These are phyloP conservation scores for Deroplatys truncata DNA, from an alignment of 2,888 invertebrate genomes.

Conservation along the genomic window DNA sequence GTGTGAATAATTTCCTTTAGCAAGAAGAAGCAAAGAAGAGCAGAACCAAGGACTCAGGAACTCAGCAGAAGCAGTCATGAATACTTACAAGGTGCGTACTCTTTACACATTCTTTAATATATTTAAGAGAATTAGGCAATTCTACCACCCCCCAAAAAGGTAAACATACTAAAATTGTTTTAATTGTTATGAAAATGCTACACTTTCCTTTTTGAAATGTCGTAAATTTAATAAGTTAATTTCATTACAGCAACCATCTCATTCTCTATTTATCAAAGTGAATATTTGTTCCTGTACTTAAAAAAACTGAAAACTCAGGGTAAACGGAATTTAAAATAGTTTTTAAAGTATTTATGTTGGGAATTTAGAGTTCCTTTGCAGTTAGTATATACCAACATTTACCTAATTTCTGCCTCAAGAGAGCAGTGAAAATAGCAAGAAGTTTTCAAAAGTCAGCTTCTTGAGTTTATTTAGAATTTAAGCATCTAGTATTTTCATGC, in stretches of 20 bases:
- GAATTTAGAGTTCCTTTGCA: too few species aligned
- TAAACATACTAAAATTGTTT: background rate
- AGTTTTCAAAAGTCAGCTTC: too few species aligned
- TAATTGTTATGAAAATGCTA: background rate
- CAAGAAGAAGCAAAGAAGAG: background rate
- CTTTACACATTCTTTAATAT: background rate
- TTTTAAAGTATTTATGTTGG: too few species aligned
- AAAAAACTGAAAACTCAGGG: too few species aligned
- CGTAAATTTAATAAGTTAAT: background rate
- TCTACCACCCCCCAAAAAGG: background rate
- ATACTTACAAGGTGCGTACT: background rate
- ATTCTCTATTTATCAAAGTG: background rate
- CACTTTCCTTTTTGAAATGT: background rate
- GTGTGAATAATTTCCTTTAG: background rate
- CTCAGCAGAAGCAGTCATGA: background rate
- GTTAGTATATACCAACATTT: too few species aligned
- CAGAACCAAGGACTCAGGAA: background rate
- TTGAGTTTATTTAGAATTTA: too few species aligned
- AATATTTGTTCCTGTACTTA: too few species aligned
- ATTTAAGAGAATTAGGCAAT: background rate
- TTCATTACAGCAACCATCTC: background rate
- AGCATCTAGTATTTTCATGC: too few species aligned
- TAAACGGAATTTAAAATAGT: too few species aligned
- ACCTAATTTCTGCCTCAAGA: too few species aligned
- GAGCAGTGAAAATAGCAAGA: too few species aligned